Base-by-base conservation (phyloP, 2,888 invertebrate genomes). In the Cantharis rufa region DNA sequence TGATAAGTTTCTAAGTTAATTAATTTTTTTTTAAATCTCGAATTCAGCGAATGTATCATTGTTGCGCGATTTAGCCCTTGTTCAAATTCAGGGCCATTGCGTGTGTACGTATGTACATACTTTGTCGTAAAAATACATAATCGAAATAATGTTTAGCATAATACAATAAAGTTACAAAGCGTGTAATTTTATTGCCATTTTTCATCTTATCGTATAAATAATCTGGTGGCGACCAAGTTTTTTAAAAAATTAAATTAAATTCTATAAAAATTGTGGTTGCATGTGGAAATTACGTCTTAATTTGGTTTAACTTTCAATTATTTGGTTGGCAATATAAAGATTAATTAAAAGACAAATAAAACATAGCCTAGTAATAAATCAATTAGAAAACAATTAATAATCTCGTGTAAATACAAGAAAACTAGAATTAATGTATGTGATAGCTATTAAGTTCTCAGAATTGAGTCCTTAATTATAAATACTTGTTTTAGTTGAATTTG, bases 381-480 rank as follows among this genome's bases (percentile, higher is more conserved):
- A 87, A 87, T 86, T 87, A 87, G 85, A 85, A 84, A 85, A 81
- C 86, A 83, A 87, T 87, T 86, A 87, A 86, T 86, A 86, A 86
- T 85, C 83, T 82, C 83, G 82, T 83, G 82, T 81, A 85, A 84
- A 85, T 82, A 85, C 81, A 80, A 84, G 83, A 82, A 85, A 83
- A 78, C 68, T 78, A 69, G 76, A 76, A 73, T 78, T 79, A 78
- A 81, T 78, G 81, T 81, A 80, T 74, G 73, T 71, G 72, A 28
- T 21, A 66, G 77, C 78, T 78, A 78, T 81, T 80, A 80, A 79
- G 78, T 79, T 78, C 64, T 69, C 71, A 75, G 78, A 77, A 80
- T 80, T 78, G 79, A 79, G 75, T 76, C 79, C 78, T 80, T 80
- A 79, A 79, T 80, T 79, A 77, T 77, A 76, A 79, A 79, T 76